Conservation (phyloP, 2,113 vertebrate genomes). For the Capricornis sumatraensis region DNA sequence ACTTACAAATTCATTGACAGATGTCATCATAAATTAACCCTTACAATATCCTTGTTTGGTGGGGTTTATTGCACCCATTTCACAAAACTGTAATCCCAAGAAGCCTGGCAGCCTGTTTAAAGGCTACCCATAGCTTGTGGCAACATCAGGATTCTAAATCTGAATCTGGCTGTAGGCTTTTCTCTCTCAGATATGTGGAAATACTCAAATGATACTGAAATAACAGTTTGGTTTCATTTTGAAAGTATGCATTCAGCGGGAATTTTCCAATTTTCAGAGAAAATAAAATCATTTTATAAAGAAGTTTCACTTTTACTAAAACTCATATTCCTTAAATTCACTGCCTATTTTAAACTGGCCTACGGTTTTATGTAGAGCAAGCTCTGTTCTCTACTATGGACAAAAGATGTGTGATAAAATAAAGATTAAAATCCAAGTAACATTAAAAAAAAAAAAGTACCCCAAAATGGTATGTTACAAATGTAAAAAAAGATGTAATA, state of each 20-base stretch:
- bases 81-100: neutral
- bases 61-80: neutral
- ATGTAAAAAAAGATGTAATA: neutral
- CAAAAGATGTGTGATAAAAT: constrained; percentile 25
- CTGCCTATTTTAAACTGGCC: neutral
- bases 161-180: neutral
- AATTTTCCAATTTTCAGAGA: neutral
- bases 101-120: neutral
- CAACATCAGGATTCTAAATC: neutral
- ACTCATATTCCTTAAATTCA: constrained; percentile 39
- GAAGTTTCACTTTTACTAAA: neutral
- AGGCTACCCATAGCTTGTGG: neutral
- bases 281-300: neutral
- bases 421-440: neutral
- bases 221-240: neutral
- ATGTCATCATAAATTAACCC: neutral
- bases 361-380: neutral
- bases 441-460: neutral
- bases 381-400: neutral
- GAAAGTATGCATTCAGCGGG: neutral
- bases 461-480: neutral
- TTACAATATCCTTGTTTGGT: neutral
- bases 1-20: neutral
- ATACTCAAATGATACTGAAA: neutral
- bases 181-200: neutral